Evolutionary conservation across 2,113 vertebrate genomes (phyloP), one percentile per base, ranked within the genome.

Genomic region (Grammomys surdaster): DNA sequence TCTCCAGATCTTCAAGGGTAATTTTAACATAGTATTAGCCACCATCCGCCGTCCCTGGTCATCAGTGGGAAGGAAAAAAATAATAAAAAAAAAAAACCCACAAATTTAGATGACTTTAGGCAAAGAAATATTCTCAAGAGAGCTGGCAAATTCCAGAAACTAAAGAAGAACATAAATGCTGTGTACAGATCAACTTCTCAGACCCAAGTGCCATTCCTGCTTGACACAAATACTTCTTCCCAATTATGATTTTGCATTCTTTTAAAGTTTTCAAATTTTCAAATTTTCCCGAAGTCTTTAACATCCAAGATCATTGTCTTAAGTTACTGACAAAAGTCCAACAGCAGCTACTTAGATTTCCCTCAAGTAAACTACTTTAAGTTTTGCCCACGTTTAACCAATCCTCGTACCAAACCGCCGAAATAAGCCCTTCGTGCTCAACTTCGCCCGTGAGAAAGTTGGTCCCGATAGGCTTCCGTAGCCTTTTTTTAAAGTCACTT

Each of bases 401-500:
- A 26, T 1, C 1, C 16, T 11, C 1, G 9, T 3, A 7, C 28
- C 69, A 91, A 54, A 0, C 5, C 10, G 0, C 16, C 1, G 1
- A 1, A 26, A 3, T 12, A 7, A 36, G 0, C 28, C 4, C 26
- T 5, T 0, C 1, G 63, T 5, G 13, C 60, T 5, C 69, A 8
- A 5, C 0, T 20, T 3, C 3, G 7, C 2, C 1, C 17, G 6
- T 0, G 56, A 36, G 69, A 3, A 20, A 51, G 24, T 84, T 97
- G 93, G 81, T 0, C 36, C 60, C 91, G 0, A 0, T 4, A 73
- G 72, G 95, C 86, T 58, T 3, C 97, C 97, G 88, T 97, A 88
- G 86, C 13, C 3, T 5, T 65, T 69, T 69, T 69, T 69, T 67
- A 5, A 69, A n/a, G 11, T n/a, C 1, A 90, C 95, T 97, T 97